Conservation (phyloP, 2,113 vertebrate species). For the Corythornis vintsioides region DNA sequence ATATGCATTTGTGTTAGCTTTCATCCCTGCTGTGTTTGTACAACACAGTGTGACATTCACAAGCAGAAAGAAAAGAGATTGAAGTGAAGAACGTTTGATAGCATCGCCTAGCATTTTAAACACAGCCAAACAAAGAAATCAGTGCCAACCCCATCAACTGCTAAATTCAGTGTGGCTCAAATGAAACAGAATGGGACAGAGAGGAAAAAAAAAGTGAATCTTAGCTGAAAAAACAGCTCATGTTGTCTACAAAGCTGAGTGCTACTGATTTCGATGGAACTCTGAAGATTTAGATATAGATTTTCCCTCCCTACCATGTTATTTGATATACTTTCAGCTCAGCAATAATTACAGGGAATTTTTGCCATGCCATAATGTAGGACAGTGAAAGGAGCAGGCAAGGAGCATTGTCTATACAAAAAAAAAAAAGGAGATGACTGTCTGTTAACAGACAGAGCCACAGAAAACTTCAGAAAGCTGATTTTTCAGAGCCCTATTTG, state of each 20-base stretch:
- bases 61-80: conserved; percentile 2
- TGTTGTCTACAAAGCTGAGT: not conserved
- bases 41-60: conserved; percentile 22
- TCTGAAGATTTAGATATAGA: not conserved
- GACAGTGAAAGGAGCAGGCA: not conserved
- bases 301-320: not conserved
- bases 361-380: not conserved
- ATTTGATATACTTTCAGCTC: not conserved
- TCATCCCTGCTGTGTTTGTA: conserved; percentile 26
- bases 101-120: not conserved
- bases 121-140: not conserved
- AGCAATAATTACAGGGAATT: not conserved
- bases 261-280: not conserved
- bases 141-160: not conserved
- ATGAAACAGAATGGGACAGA: not conserved
- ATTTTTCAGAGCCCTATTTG: not conserved
- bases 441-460: not conserved
- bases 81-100: not conserved
- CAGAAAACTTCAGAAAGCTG: not conserved
- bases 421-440: not conserved
- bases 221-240: not conserved
- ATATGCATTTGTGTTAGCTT: conserved; percentile 23
- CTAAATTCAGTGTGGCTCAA: not conserved
- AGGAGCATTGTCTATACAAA: not conserved
- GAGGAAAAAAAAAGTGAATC: not conserved